Base-by-base conservation (phyloP, 2,888 invertebrate species). In the Drosophila quinaria region DNA sequence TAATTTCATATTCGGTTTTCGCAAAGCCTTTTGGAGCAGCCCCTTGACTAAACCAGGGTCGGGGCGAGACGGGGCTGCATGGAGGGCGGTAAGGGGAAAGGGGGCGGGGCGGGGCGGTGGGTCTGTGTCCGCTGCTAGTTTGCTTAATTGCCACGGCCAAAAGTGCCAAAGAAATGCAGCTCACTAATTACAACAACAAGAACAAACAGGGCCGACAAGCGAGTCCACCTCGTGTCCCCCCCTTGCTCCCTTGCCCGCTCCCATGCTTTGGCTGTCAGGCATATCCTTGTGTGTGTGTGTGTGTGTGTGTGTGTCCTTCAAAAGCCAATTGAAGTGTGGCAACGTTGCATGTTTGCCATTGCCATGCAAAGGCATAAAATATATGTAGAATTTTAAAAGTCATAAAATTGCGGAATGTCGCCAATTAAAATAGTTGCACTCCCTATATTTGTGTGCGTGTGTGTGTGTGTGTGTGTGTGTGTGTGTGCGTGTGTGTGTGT, bases 401-500 rank as follows among this genome's bases (percentile, higher is more conserved):
- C 91, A 90, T 90, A 91, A 91, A 91, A 90, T 76, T 86, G 87
- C 86, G 91, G 88, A 91, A 91, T 91, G 91, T 90, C 91, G 91
- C 89, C 91, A 90, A 91, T 91, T 91, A 91, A 91, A 91, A 91
- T 91, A 80, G 81, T 90, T 85, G 85, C 80, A 81, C 86, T 82
- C 61, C 54, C 46, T 62, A 3, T 35, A 33, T 37, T 4, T 22
- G 4, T 22, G 17, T 5, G 10, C 11, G 33, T 33, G 11, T 33
- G 3, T 33, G 11, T 11, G 25, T 25, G 25, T 33, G 33, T 46
- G 42, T 39, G 33, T 29, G 13, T 35, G 42, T 31, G 15, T 44
- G 52, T 47, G 44, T 41, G 15, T 52, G 11, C 41, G 15, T 39
- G 22, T 51, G 25, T 42, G 37, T 62, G 15, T 42, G 13, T 42